Base-by-base conservation (phyloP, 2,888 invertebrate species). In the Amaurobius ferox region DNA sequence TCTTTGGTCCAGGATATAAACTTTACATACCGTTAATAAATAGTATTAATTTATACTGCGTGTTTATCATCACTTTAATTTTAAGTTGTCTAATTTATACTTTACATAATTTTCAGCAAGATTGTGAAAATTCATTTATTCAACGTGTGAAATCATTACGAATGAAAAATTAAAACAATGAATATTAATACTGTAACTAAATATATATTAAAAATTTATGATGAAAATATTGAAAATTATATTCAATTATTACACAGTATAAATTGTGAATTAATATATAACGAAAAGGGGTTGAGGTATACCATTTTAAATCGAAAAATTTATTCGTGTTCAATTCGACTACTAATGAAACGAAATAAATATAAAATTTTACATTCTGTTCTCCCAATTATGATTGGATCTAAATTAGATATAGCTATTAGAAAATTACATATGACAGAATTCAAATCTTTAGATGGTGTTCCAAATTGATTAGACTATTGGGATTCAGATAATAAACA, bases 91-190 rank as follows among this genome's bases (percentile, higher is more conserved):
- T 39, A 40, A 28, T 61, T 16, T 76, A 76, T 67, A 64, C 48
- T n/a, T 23, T 76, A 66, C 30, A 67, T 23, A 48, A 66, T 48
- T 76, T 62, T 30, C 30, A 66, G 32, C 28, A 76, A 76, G 66
- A 76, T 64, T 76, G 76, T 76, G 76, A 76, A 67, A 76, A 76
- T 67, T 67, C 76, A 11, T 76, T 76, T 32, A 76, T 76, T 30
- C 29, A 76, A 19, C 35, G 76, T 40, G 76, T 76, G 9, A 76
- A 76, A 48, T 1, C 11, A 23, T 48, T 76, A 32, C 44, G 76
- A 48, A 13, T 76, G 11, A 76, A 76, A 76, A 29, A 76, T 39
- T 39, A 39, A 39, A 39, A 11, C 40, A 39, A 11, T 48, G 66
- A 67, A 76, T 23, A 32, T 76, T 67, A 67, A 67, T 29, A 26